Evolutionary conservation across 2,888 invertebrate genomes (phyloP).

Genomic region (Eupelmus urozonus): DNA sequence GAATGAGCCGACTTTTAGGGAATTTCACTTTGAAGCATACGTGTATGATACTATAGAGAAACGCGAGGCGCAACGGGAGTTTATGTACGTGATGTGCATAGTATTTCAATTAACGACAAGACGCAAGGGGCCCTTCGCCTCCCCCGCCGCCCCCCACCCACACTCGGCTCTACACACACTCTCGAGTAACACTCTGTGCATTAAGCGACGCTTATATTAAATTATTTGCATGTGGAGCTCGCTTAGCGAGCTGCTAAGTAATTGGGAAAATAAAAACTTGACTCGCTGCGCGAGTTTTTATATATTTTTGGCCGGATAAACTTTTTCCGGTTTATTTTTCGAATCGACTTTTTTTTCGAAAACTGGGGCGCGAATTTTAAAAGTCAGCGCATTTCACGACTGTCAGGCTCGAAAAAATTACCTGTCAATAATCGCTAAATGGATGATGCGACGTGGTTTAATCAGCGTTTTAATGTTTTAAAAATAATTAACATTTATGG

Average conservation of each 20-base stretch:
- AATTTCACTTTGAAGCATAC: background rate
- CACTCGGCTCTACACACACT: conserved; percentile 32
- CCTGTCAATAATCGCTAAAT: background rate
- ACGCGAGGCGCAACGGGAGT: background rate
- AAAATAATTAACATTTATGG: too few relatives aligned
- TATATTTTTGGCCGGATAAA: too few relatives aligned
- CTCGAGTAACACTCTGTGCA: conserved; percentile 34
- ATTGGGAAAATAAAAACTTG: background rate
- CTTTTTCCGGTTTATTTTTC: too few relatives aligned
- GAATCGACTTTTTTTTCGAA: too few relatives aligned
- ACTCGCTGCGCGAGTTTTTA: too few relatives aligned
- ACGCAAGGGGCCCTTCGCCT: conserved; percentile 35
- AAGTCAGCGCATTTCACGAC: background rate
- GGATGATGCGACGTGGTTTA: background rate
- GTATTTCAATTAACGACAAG: conserved; percentile 56
- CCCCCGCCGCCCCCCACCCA: background rate
- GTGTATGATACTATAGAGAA: background rate
- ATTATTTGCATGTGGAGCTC: conserved; percentile 45
- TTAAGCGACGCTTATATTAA: conserved; percentile 43
- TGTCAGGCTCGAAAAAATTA: background rate
- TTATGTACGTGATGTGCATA: conserved; percentile 52
- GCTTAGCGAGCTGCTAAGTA: conserved; percentile 10
- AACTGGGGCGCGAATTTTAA: too few relatives aligned
- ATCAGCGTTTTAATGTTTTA: too few relatives aligned
- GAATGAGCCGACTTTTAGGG: background rate